A percentile compares a stretch with the other conserved stretches of the same genome.
These are phyloP conservation scores for Chaetogeoica ovagalla DNA, from an alignment of 2,888 invertebrate species.

Conservation along the genomic window DNA sequence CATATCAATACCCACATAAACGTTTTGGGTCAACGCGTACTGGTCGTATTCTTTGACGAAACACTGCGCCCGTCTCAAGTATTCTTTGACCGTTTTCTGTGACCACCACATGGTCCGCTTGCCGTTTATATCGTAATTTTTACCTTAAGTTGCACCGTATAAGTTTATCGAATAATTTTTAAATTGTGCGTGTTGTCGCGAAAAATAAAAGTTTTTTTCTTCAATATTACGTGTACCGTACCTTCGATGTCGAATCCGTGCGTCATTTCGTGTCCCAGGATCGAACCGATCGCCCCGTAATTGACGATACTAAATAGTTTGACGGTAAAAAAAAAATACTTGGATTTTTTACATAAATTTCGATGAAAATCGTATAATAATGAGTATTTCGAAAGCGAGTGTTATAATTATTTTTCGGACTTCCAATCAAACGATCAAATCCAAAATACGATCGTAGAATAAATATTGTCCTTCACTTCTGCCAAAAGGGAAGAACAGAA, in stretches of 20 bases:
- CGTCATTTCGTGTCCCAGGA: conserved; percentile 59
- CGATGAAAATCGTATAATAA: too few species aligned
- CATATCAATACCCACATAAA: background rate
- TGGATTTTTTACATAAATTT: too few species aligned
- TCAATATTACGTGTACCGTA: conserved; percentile 24
- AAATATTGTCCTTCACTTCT: too few species aligned
- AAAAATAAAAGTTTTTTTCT: too few species aligned
- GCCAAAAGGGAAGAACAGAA: too few species aligned
- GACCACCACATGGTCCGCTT: conserved; percentile 54
- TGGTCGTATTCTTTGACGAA: conserved; percentile 53
- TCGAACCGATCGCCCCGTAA: conserved; percentile 59
- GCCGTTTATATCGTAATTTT: conserved; percentile 56
- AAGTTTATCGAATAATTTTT: too few species aligned
- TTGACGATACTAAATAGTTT: conserved; percentile 56
- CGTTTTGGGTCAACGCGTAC: conserved; percentile 19
- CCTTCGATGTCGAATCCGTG: conserved; percentile 59
- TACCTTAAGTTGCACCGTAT: conserved; percentile 52
- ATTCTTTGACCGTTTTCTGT: conserved; percentile 10
- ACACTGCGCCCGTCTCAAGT: conserved; percentile 49
- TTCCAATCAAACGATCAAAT: too few species aligned
- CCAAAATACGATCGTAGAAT: too few species aligned
- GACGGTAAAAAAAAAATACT: too few species aligned
- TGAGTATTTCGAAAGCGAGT: too few species aligned
- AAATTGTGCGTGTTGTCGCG: too few species aligned
- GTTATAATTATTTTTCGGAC: too few species aligned